Conservation (phyloP, 2,888 invertebrate species). For the Argyresthia albistria region DNA sequence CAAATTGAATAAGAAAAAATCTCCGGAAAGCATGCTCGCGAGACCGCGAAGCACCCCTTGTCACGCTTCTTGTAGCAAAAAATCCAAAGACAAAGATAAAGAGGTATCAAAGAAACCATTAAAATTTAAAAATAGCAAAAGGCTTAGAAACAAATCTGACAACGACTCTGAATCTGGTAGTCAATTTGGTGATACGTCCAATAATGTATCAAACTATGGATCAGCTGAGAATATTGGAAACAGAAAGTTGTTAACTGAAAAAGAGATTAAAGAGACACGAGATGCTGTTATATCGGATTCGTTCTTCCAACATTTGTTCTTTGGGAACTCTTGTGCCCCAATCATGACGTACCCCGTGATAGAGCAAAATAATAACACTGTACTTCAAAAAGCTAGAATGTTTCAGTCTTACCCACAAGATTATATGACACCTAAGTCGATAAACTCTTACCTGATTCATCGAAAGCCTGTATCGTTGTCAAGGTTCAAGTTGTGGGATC, state of each 20-base stretch:
- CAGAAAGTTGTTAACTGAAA: constrained; percentile 28
- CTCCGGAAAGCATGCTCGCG: constrained; percentile 34
- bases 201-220: constrained; percentile 34
- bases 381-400: constrained; percentile 79
- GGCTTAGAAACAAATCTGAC: constrained; percentile 19
- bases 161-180: constrained; percentile 34
- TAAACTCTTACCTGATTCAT: constrained; percentile 77
- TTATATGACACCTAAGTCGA: constrained; percentile 68
- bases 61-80: constrained; percentile 48
- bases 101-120: constrained; percentile 27
- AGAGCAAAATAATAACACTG: constrained; percentile 69
- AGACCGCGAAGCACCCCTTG: constrained; percentile 46
- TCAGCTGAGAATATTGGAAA: constrained; percentile 30
- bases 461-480: constrained; percentile 82
- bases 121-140: constrained; percentile 31
- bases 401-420: constrained; percentile 72
- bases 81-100: constrained; percentile 41
- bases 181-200: constrained; percentile 59
- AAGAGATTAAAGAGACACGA: constrained; percentile 70
- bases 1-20: constrained; percentile 38
- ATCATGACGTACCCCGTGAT: constrained; percentile 26
- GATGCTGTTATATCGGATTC: constrained; percentile 74
- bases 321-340: constrained; percentile 54
- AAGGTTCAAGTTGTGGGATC: constrained; percentile 79
- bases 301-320: constrained; percentile 81